Evolutionary conservation across 2,113 vertebrate genomes (phyloP).

Genomic region (Dromas ardeola): DNA sequence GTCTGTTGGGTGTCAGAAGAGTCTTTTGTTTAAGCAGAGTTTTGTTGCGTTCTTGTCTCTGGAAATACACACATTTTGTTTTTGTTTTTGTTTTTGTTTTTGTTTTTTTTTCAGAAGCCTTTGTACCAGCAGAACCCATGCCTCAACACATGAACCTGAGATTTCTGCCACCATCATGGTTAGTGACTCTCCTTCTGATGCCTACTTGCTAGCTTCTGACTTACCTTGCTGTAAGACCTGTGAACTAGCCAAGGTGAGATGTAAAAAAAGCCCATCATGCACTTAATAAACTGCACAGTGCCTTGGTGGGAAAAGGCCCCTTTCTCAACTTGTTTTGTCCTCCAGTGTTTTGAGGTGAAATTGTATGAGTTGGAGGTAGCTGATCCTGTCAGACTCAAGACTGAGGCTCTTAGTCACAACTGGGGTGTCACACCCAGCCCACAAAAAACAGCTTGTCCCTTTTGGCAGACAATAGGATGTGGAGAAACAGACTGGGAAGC

Average conservation of each 20-base stretch:
- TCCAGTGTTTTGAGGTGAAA: neutral
- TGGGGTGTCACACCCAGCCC: neutral
- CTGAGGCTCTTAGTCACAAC: neutral
- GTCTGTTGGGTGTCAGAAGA: neutral
- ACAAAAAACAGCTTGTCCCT: neutral
- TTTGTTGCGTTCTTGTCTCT: neutral
- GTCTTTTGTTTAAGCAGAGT: neutral
- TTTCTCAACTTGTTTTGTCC: neutral
- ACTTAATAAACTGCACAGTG: neutral
- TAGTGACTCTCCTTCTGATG: neutral
- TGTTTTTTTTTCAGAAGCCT: neutral
- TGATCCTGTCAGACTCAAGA: neutral
- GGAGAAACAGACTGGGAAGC: neutral
- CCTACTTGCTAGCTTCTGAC: neutral
- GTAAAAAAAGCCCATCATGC: neutral
- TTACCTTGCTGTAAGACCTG: neutral
- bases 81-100: neutral
- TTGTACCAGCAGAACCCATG: rapidly evolving
- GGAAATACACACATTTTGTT: neutral
- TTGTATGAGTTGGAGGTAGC: neutral
- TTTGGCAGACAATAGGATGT: neutral
- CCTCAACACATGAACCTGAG: neutral
- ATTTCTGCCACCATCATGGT: neutral
- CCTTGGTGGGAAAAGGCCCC: neutral
- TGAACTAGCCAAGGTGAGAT: neutral